These are phyloP conservation scores for Drosophila mettleri DNA, from an alignment of 2,888 invertebrate species.

Conservation along the genomic window DNA sequence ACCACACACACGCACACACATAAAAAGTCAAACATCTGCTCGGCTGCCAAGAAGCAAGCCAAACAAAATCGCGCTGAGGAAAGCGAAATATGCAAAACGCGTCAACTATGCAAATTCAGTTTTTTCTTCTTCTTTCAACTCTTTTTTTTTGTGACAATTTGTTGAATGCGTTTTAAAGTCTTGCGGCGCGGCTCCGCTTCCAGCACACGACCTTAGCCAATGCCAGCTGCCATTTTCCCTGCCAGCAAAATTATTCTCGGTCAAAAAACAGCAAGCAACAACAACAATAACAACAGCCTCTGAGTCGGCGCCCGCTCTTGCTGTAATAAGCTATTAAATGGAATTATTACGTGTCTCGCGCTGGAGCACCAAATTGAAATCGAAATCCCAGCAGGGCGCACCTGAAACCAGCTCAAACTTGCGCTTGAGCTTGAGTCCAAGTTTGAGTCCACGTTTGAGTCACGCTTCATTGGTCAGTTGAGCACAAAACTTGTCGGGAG, in stretches of 20 bases:
- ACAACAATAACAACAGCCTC: constrained; percentile 7
- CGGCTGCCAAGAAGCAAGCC: constrained; percentile 56
- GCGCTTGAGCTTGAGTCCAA: constrained; percentile 9
- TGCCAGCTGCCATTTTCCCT: constrained; percentile 41
- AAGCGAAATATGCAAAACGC: constrained; percentile 68
- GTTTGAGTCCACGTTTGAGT: constrained; percentile 3
- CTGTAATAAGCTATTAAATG: constrained; percentile 70
- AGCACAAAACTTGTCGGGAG: constrained; percentile 23
- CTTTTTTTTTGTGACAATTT: not conserved
- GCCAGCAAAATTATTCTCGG: constrained; percentile 44
- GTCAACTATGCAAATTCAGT: constrained; percentile 60
- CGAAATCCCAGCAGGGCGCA: constrained; percentile 60
- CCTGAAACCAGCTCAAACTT: constrained; percentile 6
- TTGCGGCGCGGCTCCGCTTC: constrained; percentile 4
- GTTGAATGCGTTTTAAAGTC: not conserved
- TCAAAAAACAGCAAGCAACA: constrained; percentile 14
- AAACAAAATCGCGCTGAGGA: constrained; percentile 60
- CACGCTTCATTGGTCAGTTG: constrained; percentile 29
- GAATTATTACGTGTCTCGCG: constrained; percentile 68
- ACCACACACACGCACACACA: constrained; percentile 42
- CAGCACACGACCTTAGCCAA: constrained; percentile 55
- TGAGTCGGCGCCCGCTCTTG: constrained; percentile 36
- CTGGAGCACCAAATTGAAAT: constrained; percentile 46
- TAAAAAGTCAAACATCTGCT: constrained; percentile 40
- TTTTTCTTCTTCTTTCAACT: not conserved